A percentile compares a stretch with the other conserved stretches of the same genome.
phyloP scores from a whole-genome alignment of 2,888 invertebrate genomes.

The Agriopis aurantiaria region DNA sequence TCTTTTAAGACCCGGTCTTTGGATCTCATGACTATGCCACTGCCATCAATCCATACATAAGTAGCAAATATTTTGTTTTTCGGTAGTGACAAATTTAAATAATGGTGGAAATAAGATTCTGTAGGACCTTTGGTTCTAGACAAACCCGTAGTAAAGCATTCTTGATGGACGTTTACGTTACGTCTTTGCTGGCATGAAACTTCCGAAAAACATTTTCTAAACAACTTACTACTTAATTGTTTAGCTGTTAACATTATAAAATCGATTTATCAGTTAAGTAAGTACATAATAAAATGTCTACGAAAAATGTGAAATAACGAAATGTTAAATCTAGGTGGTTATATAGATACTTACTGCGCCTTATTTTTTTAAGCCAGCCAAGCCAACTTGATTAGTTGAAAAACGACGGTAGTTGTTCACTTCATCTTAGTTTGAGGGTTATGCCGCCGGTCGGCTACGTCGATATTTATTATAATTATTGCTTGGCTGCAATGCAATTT shows the following conservation, averaged over 20 bases:
- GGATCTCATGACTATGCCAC: slow-evolving; percentile 89
- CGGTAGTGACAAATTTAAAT: slow-evolving; percentile 80
- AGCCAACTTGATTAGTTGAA: not conserved
- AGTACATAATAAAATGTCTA: not conserved
- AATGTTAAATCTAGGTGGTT: slow-evolving; percentile 32
- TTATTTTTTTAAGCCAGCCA: not conserved
- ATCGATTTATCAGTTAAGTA: slow-evolving; percentile 1
- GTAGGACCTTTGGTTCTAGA: slow-evolving; percentile 54
- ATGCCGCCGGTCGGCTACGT: no score
- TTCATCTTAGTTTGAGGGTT: no score
- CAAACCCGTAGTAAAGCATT: slow-evolving; percentile 55
- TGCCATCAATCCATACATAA: slow-evolving; percentile 94
- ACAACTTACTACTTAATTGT: slow-evolving; percentile 10
- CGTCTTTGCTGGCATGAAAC: slow-evolving; percentile 13
- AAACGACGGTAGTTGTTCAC: no score
- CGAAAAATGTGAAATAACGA: not conserved
- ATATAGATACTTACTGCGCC: not conserved
- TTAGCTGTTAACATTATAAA: slow-evolving; percentile 36
- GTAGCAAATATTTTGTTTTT: slow-evolving; percentile 87
- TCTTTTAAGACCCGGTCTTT: slow-evolving; percentile 89
- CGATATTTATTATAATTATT: no score
- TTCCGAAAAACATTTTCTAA: slow-evolving; percentile 11
- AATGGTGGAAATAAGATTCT: slow-evolving; percentile 64
- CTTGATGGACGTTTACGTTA: slow-evolving; percentile 49
- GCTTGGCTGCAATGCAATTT: no score